A percentile compares a stretch with the other conserved stretches of the same genome.
phyloP scores from a whole-genome alignment of 2,888 invertebrate species.

The Sipha maydis region DNA sequence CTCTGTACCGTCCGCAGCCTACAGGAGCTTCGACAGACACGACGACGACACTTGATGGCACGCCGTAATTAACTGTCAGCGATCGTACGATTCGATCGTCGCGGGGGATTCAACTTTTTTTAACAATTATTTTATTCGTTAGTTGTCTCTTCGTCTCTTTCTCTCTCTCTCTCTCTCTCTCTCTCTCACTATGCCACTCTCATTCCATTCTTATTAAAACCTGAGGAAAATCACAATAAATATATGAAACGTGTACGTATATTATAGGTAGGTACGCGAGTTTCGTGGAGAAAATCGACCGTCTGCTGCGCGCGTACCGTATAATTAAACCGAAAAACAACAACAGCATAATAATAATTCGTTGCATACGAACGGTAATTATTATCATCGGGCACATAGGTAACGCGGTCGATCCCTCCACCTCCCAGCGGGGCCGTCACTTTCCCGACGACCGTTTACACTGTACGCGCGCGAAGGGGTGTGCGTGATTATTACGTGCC shows the following conservation, averaged over 20 bases:
- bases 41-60: conserved; percentile 5
- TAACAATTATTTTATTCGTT: neutral
- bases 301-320: conserved; percentile 20
- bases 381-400: neutral
- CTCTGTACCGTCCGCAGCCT: neutral
- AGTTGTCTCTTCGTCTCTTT: neutral
- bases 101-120: conserved; percentile 7
- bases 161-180: no score
- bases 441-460: neutral
- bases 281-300: conserved; percentile 22
- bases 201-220: neutral
- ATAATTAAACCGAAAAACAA: conserved; percentile 56
- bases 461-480: neutral
- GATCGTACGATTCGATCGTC: conserved; percentile 54
- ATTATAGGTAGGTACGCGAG: neutral
- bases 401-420: neutral
- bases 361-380: conserved; percentile 26
- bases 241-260: neutral
- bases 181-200: neutral
- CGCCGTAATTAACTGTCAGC: conserved; percentile 59
- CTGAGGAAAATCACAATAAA: neutral
- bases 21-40: conserved; percentile 49
- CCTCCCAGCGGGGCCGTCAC: neutral
- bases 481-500: neutral
- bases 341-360: conserved; percentile 8